Evolutionary conservation across 2,113 vertebrate species (phyloP), one percentile per base, ranked within the genome.

Genomic region (Rhea americana): DNA sequence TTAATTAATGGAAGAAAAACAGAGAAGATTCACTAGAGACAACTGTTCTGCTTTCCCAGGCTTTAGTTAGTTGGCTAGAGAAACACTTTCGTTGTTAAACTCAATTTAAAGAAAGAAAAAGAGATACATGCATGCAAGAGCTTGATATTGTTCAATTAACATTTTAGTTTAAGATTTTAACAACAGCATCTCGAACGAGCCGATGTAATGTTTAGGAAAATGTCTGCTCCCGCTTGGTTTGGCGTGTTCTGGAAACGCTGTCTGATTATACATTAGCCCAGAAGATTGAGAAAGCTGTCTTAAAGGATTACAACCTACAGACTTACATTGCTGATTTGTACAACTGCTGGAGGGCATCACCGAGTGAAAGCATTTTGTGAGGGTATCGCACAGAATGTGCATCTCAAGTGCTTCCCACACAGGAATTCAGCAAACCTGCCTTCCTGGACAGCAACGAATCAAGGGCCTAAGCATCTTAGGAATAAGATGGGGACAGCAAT

Each of bases 1-100:
- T 95, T 96, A 96, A 96, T 96, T 96, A 96, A 93, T 0, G 1
- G 74, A 95, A 96, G 93, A 91, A 94, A 95, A 96, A 84, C 91
- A 97, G 62, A 88, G 71, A 70, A 93, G 56, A 84, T 74, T 82
- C 95, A 63, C 91, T 74, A 63, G 95, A 93, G 95, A 94, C 48
- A 89, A 84, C 85, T 72, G 25, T 55, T 92, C 35, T 89, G 61
- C 41, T 62, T 93, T 96, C 85, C 51, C 62, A 82, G 43, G 67
- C 45, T 91, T 65, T 73, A 66, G 73, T 51, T 93, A 92, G 61
- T 43, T 91, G 62, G 67, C 22, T 92, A 89, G 39, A 94, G 80
- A 94, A 90, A 89, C 13, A 75, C 51, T 94, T 90, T 45, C 32
- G 79, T 71, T 91, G 73, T 71, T 87, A 90, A 91, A 90, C 13